phyloP scores from a whole-genome alignment of 2,888 invertebrate species.

The Lacanobia oleracea region DNA sequence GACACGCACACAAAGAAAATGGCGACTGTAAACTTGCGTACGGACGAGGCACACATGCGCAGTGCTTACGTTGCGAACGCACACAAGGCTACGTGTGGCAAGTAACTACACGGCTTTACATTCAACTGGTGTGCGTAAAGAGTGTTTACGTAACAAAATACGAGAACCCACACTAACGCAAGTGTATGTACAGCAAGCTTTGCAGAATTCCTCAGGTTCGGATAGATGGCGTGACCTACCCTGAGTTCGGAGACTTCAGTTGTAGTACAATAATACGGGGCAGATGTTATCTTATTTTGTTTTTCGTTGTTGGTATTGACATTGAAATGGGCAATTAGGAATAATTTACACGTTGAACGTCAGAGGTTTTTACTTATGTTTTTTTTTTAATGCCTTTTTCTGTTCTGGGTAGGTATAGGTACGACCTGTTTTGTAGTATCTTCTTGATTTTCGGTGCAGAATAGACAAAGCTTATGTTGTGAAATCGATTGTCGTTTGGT shows the following conservation, averaged over 20 bases:
- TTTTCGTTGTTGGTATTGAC: slow-evolving; percentile 46
- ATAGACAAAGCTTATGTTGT: slow-evolving; percentile 44
- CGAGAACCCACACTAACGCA: slow-evolving; percentile 64
- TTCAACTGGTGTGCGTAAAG: slow-evolving; percentile 66
- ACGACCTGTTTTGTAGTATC: neutral
- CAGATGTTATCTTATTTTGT: slow-evolving; percentile 51
- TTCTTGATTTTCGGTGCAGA: slow-evolving; percentile 1
- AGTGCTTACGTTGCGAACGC: slow-evolving; percentile 54
- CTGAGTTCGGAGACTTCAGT: slow-evolving; percentile 31
- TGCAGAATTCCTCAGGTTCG: slow-evolving; percentile 56
- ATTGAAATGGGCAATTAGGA: slow-evolving; percentile 52
- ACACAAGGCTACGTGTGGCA: slow-evolving; percentile 56
- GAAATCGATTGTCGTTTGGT: slow-evolving; percentile 62
- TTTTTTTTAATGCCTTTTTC: neutral
- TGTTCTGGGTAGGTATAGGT: neutral
- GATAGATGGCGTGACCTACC: slow-evolving; percentile 80
- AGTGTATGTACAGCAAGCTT: slow-evolving; percentile 65
- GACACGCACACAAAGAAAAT: slow-evolving; percentile 66
- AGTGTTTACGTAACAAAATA: slow-evolving; percentile 65
- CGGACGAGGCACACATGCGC: slow-evolving; percentile 69
- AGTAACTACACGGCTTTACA: slow-evolving; percentile 63
- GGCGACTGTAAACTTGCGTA: slow-evolving; percentile 67
- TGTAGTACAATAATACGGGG: slow-evolving; percentile 21
- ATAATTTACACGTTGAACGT: slow-evolving; percentile 36
- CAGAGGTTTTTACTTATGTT: slow-evolving; percentile 6